Conservation (phyloP, 2,113 vertebrate species). For the Aegithalos caudatus region DNA sequence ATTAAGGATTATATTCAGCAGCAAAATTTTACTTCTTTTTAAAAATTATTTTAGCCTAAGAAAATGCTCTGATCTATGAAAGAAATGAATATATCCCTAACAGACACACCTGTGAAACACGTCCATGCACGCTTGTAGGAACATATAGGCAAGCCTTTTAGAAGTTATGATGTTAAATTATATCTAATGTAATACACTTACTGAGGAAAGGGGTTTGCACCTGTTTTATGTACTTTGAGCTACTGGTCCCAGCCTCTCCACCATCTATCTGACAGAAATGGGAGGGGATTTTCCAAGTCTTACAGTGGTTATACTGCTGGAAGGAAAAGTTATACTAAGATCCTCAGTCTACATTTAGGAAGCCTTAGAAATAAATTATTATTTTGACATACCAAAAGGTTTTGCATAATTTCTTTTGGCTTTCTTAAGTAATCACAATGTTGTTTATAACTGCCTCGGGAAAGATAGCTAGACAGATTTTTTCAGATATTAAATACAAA, state of each 20-base stretch:
- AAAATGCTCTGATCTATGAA: not conserved
- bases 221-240: not conserved
- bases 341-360: not conserved
- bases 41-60: not conserved
- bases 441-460: not conserved
- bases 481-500: not conserved
- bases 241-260: not conserved
- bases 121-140: not conserved
- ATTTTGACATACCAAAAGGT: not conserved
- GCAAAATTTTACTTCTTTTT: not conserved
- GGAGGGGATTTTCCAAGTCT: not conserved
- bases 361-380: not conserved
- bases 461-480: not conserved
- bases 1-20: not conserved
- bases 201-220: not conserved
- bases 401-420: not conserved
- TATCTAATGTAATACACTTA: not conserved
- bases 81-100: not conserved
- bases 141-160: not conserved
- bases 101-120: fast-evolving
- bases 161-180: not conserved
- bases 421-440: not conserved
- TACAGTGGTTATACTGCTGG: not conserved
- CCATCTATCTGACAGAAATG: not conserved
- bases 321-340: not conserved